Conservation (phyloP, 1,140 invertebrate genomes). For the Epicauta chinensis region DNA sequence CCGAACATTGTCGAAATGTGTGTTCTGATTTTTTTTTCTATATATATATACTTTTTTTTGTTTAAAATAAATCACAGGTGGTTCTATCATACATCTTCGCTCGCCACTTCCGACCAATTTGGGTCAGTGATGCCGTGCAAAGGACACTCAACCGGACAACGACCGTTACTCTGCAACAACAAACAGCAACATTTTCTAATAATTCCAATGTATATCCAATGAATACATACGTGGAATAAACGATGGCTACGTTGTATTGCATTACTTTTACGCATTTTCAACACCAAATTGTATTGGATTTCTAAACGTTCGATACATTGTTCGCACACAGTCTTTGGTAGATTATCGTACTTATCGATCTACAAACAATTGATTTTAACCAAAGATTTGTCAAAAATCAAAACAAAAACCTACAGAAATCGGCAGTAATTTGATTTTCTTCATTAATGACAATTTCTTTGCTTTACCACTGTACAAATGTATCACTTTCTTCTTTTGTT, state of each 20-base stretch:
- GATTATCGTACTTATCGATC: slow-evolving; percentile 33
- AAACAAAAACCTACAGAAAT: slow-evolving; percentile 19
- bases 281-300: slow-evolving; percentile 30
- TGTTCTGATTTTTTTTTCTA: too few relatives aligned
- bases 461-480: slow-evolving; percentile 32
- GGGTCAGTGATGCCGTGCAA: slow-evolving; percentile 25
- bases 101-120: slow-evolving; percentile 5
- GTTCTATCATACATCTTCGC: slow-evolving; percentile 7
- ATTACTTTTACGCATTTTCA: slow-evolving; percentile 27
- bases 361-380: slow-evolving; percentile 12
- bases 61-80: background rate
- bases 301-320: slow-evolving; percentile 30
- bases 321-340: slow-evolving; percentile 36
- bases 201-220: too few relatives aligned
- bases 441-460: slow-evolving; percentile 23
- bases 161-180: slow-evolving; percentile 31
- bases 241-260: slow-evolving; percentile 25
- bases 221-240: slow-evolving; percentile 30
- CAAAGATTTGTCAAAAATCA: background rate
- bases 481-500: slow-evolving; percentile 33
- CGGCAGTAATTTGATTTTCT: slow-evolving; percentile 32
- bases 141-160: slow-evolving; percentile 30
- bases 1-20: too few relatives aligned
- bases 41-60: too few relatives aligned
- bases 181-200: too few relatives aligned